Evolutionary conservation across 2,113 vertebrate genomes (phyloP).

Genomic region (Bungarus multicinctus): DNA sequence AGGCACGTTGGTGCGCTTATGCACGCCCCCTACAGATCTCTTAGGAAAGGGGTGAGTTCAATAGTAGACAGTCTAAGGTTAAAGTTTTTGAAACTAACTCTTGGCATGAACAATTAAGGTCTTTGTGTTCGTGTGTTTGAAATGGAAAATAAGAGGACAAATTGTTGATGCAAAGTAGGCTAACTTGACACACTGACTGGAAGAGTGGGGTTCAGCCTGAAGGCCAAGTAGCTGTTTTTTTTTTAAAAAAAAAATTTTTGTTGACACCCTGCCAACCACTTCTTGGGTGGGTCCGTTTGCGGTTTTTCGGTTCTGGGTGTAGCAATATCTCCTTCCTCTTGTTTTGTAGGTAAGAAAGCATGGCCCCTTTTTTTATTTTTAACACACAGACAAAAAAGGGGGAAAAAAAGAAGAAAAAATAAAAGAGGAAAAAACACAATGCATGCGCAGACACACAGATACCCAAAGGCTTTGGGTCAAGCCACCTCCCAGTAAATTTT

Average conservation of each 20-base stretch:
- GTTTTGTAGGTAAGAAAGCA: neutral
- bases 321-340: neutral
- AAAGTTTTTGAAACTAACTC: neutral
- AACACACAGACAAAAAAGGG: neutral
- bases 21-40: too few species aligned
- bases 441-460: neutral
- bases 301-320: neutral
- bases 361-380: neutral
- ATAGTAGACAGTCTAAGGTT: too few species aligned
- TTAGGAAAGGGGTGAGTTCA: too few species aligned
- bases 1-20: too few species aligned
- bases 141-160: neutral
- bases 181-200: neutral
- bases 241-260: neutral
- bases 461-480: neutral
- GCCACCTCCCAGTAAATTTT: neutral
- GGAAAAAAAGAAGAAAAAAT: neutral
- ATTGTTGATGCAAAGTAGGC: neutral
- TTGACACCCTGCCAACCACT: neutral
- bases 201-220: too few species aligned
- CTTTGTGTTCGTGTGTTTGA: neutral
- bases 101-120: neutral
- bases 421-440: neutral
- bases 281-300: conserved; percentile 9
- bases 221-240: neutral